phyloP scores from a whole-genome alignment of 1,140 invertebrate genomes.

The Drosophila paulistorum region DNA sequence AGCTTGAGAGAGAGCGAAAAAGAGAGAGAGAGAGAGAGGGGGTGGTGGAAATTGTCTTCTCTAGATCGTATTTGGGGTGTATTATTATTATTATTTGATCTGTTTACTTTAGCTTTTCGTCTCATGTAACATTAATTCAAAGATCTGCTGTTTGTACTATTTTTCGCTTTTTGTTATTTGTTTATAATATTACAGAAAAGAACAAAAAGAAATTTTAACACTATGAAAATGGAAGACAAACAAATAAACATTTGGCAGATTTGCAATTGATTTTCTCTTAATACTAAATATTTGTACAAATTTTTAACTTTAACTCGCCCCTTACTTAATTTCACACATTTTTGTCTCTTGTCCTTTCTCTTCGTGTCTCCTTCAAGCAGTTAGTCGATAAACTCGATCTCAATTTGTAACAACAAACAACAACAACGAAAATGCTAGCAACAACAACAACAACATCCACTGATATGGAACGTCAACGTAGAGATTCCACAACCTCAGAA shows the following conservation, averaged over 20 bases:
- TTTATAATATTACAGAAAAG: background rate
- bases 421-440: slow-evolving; percentile 53
- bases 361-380: background rate
- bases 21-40: too few species aligned
- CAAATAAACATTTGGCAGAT: background rate
- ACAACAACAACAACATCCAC: slow-evolving; percentile 45
- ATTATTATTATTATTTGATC: slow-evolving; percentile 26
- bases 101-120: slow-evolving; percentile 1
- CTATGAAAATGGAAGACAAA: background rate
- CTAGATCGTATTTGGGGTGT: background rate
- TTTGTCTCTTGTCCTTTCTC: slow-evolving; percentile 2
- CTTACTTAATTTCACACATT: background rate
- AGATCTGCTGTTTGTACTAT: slow-evolving; percentile 10
- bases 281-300: too few species aligned
- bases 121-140: slow-evolving; percentile 4
- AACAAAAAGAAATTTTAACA: background rate
- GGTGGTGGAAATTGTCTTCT: background rate
- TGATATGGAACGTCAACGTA: slow-evolving; percentile 69
- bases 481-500: slow-evolving; percentile 79
- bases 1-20: background rate
- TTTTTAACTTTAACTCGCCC: too few species aligned
- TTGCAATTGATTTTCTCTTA: too few species aligned
- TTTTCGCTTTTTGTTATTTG: background rate
- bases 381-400: slow-evolving; percentile 11
- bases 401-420: slow-evolving; percentile 10